These are phyloP conservation scores for Nipponia nippon DNA, from an alignment of 2,113 vertebrate genomes.

Conservation along the genomic window DNA sequence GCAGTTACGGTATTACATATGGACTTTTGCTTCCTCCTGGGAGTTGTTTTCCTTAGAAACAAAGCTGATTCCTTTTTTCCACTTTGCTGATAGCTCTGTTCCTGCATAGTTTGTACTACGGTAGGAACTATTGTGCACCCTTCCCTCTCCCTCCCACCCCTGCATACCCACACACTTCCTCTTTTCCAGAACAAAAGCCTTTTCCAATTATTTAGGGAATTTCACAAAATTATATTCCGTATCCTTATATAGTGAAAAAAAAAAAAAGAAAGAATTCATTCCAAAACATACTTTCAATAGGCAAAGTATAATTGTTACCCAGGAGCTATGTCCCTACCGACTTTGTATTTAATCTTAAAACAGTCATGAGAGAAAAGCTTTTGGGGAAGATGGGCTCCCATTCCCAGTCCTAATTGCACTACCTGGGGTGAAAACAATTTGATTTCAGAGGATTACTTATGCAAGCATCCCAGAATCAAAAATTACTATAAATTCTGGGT, in stretches of 20 bases:
- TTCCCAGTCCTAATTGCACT: neutral
- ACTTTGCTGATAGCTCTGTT: constrained; percentile 38
- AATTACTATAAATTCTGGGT: neutral
- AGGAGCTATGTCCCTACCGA: neutral
- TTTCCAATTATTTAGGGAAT: constrained; percentile 16
- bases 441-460: neutral
- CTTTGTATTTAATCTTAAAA: neutral
- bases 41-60: constrained; percentile 48
- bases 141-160: neutral
- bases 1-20: constrained; percentile 16
- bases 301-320: neutral
- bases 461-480: neutral
- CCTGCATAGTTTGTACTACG: neutral
- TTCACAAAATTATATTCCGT: neutral
- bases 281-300: neutral
- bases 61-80: constrained; percentile 55
- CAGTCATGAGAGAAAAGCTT: neutral
- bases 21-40: constrained; percentile 40
- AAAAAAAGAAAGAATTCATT: neutral
- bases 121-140: constrained; percentile 15
- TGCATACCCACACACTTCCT: constrained; percentile 22
- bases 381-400: neutral
- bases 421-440: neutral
- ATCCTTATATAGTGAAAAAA: neutral
- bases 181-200: constrained; percentile 32